Evolutionary conservation across 2,888 invertebrate species (phyloP), one percentile per base, ranked within the genome.

Genomic region (Lithophane semibrunnea): DNA sequence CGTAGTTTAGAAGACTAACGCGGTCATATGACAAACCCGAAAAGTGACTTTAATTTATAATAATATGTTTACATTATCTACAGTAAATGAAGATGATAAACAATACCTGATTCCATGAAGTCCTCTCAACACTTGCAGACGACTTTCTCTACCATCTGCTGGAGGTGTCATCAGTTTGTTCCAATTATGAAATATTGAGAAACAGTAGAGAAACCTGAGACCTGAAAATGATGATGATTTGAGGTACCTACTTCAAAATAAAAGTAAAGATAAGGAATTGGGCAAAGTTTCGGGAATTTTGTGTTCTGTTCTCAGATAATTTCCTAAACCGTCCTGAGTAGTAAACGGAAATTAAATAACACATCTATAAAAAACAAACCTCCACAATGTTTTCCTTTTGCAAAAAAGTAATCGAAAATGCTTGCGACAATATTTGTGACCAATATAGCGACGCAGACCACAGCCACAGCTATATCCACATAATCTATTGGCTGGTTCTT

Each of bases 101-200:
- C 10, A 4, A 49, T 75, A 92, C 92, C 90, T 90, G 10, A 90
- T 24, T 2, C 91, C 90, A 66, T 92, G 74, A 12, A 92, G 54
- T 49, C 85, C 79, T 73, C 78, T 86, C 21, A 93, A 78, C 12
- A 73, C 66, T 21, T 79, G 76, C 10, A 81, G n/a, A n/a, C 84
- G 85, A 54, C 79, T 73, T n/a, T 85, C 85, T 8, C 49, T 84
- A 9, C 44, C 86, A 73, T 18, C 66, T 7, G 61, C 16, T 9
- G 69, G 12, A 10, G 86, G 73, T 5, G 76, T 75, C n/a, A 81
- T n/a, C 18, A 90, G 76, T 42, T 77, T 82, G 4, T 71, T 79
- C 93, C 92, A 93, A 77, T 91, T 92, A 9, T 86, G 86, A 56
- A 71, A 79, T 24, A 93, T 54, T 21, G 93, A 93, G 78, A 93